Percentiles rank a stretch among this genome's conserved stretches.
Evolutionary conservation across 1,140 invertebrate species (phyloP).

Genomic region (Conus ventricosus): DNA sequence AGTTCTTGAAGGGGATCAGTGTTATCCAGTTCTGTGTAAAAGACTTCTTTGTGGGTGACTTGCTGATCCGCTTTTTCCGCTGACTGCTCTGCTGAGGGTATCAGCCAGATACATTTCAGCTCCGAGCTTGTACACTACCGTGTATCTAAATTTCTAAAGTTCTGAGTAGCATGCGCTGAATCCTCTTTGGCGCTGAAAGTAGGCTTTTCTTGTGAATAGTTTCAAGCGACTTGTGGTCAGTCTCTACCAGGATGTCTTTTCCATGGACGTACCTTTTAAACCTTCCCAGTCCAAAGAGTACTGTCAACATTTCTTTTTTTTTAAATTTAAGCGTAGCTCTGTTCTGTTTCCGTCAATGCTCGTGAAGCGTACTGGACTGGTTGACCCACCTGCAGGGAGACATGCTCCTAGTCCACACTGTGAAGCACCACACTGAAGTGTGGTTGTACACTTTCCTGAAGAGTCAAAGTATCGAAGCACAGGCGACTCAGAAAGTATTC

Average conservation of each 20-base stretch:
- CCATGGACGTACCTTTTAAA: conserved; percentile 74
- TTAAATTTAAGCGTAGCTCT: conserved; percentile 73
- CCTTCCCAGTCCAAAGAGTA: conserved; percentile 66
- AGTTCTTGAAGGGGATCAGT: too few relatives aligned
- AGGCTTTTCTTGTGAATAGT: neutral
- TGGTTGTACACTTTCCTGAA: conserved; percentile 24
- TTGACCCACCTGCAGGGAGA: conserved; percentile 36
- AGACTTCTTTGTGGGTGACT: too few relatives aligned
- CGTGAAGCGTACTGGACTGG: conserved; percentile 42
- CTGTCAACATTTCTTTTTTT: conserved; percentile 74
- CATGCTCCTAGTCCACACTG: conserved; percentile 25
- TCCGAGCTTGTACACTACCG: too few relatives aligned
- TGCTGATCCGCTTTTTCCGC: too few relatives aligned
- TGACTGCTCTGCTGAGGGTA: too few relatives aligned
- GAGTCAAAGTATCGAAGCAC: conserved; percentile 47
- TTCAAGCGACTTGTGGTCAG: neutral
- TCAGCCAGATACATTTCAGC: too few relatives aligned
- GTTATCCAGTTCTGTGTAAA: too few relatives aligned
- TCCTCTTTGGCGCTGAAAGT: neutral
- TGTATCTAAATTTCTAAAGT: too few relatives aligned
- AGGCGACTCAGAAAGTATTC: conserved; percentile 35
- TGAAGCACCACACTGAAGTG: conserved; percentile 44
- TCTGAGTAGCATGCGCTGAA: neutral
- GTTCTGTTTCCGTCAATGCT: conserved; percentile 33
- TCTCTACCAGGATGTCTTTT: conserved; percentile 28